Percentiles rank a stretch among this genome's conserved stretches.
These are phyloP conservation scores for Dreissena rostriformis DNA, from an alignment of 1,140 invertebrate genomes.

Conservation along the genomic window DNA sequence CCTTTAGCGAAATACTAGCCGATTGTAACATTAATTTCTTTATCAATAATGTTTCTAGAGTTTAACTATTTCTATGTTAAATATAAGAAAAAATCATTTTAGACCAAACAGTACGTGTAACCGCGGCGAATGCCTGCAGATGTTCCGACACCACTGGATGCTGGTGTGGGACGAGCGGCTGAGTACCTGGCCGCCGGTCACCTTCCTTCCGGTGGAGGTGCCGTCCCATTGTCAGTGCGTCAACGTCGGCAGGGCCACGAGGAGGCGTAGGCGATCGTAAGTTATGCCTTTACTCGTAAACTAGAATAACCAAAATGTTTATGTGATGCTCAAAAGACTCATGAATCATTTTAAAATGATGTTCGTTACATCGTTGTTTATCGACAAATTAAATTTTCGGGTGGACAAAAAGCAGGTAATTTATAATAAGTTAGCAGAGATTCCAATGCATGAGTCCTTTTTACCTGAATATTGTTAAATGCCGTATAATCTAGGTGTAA, in stretches of 20 bases:
- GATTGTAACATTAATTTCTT: too few species aligned
- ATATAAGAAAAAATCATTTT: not conserved
- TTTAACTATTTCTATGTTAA: not conserved
- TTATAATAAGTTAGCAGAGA: too few species aligned
- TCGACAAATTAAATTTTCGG: too few species aligned
- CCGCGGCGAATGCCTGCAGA: slow-evolving; percentile 62
- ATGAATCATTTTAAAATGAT: not conserved
- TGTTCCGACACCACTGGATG: slow-evolving; percentile 68
- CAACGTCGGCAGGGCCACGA: slow-evolving; percentile 55
- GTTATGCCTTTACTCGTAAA: not conserved
- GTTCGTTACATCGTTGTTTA: not conserved
- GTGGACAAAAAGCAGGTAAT: too few species aligned
- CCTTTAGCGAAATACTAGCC: too few species aligned
- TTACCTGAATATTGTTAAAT: too few species aligned
- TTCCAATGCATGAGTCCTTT: too few species aligned
- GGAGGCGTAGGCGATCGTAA: slow-evolving; percentile 2
- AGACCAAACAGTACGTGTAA: slow-evolving; percentile 61
- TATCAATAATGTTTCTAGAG: not conserved
- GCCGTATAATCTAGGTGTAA: too few species aligned
- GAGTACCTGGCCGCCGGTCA: slow-evolving; percentile 63
- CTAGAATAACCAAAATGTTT: not conserved
- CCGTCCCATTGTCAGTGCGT: slow-evolving; percentile 69
- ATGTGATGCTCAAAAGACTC: not conserved
- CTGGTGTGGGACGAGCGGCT: slow-evolving; percentile 65
- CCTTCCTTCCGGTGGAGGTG: slow-evolving; percentile 66